Conservation (phyloP, 30 jellyfish, hydroid and myxozoan genomes). For the Pseudorhiza aurosa region DNA sequence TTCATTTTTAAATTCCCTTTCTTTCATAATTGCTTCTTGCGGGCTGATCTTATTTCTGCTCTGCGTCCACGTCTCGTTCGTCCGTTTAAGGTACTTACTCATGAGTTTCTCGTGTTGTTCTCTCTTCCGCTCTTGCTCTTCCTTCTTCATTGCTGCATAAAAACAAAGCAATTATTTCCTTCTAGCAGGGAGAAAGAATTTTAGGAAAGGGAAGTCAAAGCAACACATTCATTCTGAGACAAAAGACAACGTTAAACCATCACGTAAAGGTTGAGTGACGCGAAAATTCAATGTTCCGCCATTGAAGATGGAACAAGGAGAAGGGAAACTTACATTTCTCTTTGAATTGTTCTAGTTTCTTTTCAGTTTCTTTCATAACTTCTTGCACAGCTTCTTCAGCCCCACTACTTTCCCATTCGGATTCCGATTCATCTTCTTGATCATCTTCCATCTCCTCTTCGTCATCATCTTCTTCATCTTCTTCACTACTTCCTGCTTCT, state of each 20-base stretch:
- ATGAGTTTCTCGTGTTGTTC: slow-evolving; percentile 24
- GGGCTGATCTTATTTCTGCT: not conserved
- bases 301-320: not conserved
- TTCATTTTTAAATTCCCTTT: not conserved
- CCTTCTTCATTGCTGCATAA: slow-evolving; percentile 26
- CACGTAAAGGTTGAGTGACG: no score
- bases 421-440: slow-evolving; percentile 43
- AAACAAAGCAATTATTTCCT: not conserved
- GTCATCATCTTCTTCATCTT: slow-evolving; percentile 43
- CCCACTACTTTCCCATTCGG: slow-evolving; percentile 66
- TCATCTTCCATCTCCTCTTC: slow-evolving; percentile 67
- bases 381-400: slow-evolving; percentile 77
- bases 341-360: slow-evolving; percentile 49
- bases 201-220: no score
- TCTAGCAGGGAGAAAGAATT: not conserved
- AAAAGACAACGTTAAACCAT: no score
- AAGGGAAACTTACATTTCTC: slow-evolving; percentile 39
- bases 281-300: not conserved
- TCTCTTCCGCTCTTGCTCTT: slow-evolving; percentile 12
- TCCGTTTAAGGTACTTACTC: slow-evolving; percentile 17
- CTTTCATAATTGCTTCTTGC: not conserved
- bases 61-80: slow-evolving; percentile 6
- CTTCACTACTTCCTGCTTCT: slow-evolving; percentile 29
- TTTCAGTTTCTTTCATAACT: slow-evolving; percentile 58
- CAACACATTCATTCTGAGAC: no score